Evolutionary conservation across 2,888 invertebrate species (phyloP).

Genomic region (Rhorus exstirpatorius): DNA sequence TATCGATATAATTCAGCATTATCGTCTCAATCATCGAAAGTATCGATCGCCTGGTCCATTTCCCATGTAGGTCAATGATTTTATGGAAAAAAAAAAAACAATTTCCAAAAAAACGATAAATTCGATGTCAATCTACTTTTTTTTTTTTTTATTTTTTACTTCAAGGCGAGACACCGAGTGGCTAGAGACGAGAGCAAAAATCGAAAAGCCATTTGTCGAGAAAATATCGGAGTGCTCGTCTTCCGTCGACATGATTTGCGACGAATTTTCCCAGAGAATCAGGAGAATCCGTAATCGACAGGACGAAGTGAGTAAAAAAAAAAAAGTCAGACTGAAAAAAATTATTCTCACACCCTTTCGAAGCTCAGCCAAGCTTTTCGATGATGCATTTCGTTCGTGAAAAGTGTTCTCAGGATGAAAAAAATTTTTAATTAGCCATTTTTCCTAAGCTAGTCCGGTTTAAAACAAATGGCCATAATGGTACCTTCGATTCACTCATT

Average conservation of each 20-base stretch:
- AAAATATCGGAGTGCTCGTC: conserved; percentile 81
- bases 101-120: conserved; percentile 1
- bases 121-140: too few species aligned
- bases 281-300: conserved; percentile 88
- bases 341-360: not conserved
- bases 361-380: not conserved
- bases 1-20: conserved; percentile 89
- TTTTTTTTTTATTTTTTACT: conserved; percentile 6
- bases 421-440: not conserved
- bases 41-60: conserved; percentile 88
- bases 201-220: conserved; percentile 87
- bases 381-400: too few species aligned
- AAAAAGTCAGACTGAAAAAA: not conserved
- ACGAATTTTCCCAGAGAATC: conserved; percentile 86
- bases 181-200: conserved; percentile 87
- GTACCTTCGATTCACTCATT: not conserved
- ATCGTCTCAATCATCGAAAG: conserved; percentile 88
- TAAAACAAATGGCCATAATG: conserved; percentile 10
- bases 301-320: conserved; percentile 87
- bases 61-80: conserved; percentile 88
- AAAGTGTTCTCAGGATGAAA: not conserved
- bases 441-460: not conserved
- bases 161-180: conserved; percentile 88
- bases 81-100: not conserved
- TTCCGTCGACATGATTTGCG: conserved; percentile 84